Evolutionary conservation across 2,113 vertebrate species (phyloP), one percentile per base, ranked within the genome.

Genomic region (Neodontobutis hainanensis): DNA sequence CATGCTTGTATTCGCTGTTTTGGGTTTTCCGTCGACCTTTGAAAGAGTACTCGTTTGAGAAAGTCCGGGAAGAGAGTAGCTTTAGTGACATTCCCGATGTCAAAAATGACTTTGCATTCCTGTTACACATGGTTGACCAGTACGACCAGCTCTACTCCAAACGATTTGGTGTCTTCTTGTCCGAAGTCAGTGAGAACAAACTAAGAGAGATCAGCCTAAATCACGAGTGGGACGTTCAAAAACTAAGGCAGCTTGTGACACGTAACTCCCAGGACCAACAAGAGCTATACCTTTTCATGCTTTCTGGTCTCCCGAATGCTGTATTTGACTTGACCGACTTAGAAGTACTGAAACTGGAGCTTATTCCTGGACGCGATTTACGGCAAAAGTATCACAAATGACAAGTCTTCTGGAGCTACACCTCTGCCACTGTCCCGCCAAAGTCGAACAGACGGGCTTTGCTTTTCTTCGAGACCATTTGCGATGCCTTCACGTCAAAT

Each of bases 121-220:
- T n/a, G n/a, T n/a, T n/a, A n/a, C n/a, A n/a, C n/a, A n/a, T n/a
- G n/a, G n/a, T n/a, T n/a, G n/a, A 99, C 88, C 96, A 99, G 58
- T 99, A 99, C 0, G 97, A 99, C 83, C 95, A 98, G 70, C 90
- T 98, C 32, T 97, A 99, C 70, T 98, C 97, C 3, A 99, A 99
- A 75, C 92, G 97, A 4, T 99, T 99, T 1, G 96, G 95, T 0
- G 94, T 99, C 72, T 99, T 98, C 74, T 77, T 99, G 70, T 99
- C 97, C 0, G 97, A 98, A 88, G 97, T 98, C 34, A 98, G 97
- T 34, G 97, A 99, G 81, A 99, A 98, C 84, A 99, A 98, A 61
- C 91, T 99, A 45, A 92, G 97, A 1, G 96, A 96, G 76, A 98
- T 99, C n/a, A 98, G 97, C 77, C 88, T 99, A 78, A 99, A 99